phyloP scores from a whole-genome alignment of 2,113 vertebrate genomes.

The Trematocara macrostoma region DNA sequence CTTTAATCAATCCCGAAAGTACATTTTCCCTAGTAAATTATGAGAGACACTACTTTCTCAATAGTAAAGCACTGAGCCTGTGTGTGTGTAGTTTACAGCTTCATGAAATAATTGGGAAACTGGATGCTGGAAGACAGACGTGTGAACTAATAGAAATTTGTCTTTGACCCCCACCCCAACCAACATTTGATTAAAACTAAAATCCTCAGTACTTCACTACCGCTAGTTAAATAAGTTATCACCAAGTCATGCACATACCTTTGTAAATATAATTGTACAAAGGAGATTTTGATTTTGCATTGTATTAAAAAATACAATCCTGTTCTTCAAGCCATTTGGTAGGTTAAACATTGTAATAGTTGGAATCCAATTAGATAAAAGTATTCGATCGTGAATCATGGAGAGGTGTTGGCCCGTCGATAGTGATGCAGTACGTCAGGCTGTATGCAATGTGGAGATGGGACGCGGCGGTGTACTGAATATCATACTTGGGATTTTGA shows the following conservation, averaged over 20 bases:
- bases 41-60: not conserved
- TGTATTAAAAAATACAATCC: conserved; percentile 37
- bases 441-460: conserved; percentile 40
- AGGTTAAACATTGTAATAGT: conserved; percentile 32
- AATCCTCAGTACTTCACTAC: not conserved
- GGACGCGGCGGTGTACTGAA: conserved; percentile 4
- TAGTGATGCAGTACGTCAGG: conserved; percentile 13
- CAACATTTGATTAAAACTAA: not conserved
- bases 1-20: not conserved
- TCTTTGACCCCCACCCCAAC: not conserved
- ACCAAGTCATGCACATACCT: not conserved
- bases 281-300: conserved; percentile 36
- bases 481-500: conserved; percentile 23
- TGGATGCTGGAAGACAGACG: not conserved
- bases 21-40: not conserved
- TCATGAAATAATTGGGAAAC: not conserved
- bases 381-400: conserved; percentile 17
- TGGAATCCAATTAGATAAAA: conserved; percentile 37
- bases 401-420: not conserved
- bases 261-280: conserved; percentile 61
- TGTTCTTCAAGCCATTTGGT: conserved; percentile 58
- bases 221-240: not conserved
- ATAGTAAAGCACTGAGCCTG: not conserved
- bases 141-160: not conserved
- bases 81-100: not conserved